Evolutionary conservation across 2,888 invertebrate species (phyloP), one percentile per base, ranked within the genome.

Genomic region (Trichogramma evanescens): DNA sequence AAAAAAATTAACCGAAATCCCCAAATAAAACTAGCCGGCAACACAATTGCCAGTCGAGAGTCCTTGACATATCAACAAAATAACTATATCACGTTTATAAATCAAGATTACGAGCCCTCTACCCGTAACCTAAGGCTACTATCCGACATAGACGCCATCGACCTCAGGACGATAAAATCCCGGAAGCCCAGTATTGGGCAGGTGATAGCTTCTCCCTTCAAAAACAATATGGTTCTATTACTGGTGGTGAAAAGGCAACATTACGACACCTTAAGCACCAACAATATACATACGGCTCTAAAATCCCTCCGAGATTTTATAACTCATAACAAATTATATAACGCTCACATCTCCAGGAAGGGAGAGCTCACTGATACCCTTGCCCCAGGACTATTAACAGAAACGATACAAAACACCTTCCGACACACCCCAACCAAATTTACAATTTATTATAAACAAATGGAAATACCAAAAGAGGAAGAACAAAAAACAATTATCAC

Each of bases 401-500:
- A 54, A 46, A 7, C 59, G 4, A 9, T 65, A 10, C 13, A 49
- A 4, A 44, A 61, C 5, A n/a, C 44, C 3, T 61, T 61, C 8
- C n/a, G 41, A 0, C 26, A 53, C 10, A 40, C 44, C 1, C 6
- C 8, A 4, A 53, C 58, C 4, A 6, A 39, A 6, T 41, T 61
- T 2, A 54, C 46, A 1, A n/a, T 62, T 0, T 63, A 53, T 7
- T 59, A 59, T 8, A 59, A 60, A 0, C 58, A 60, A 56, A n/a
- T 45, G 0, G 9, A 44, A n/a, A 7, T 56, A 5, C 55, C 60
- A 0, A 38, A 56, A 5, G 2, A 1, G 3, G 56, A 59, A 8
- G 9, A 44, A 5, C 44, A 61, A 3, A 7, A 50, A 13, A n/a
- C 55, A 51, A 65, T 66, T 3, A 63, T 69, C 2, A 7, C 45